phyloP scores from a whole-genome alignment of 2,888 invertebrate species.

The Petrophora chlorosata region DNA sequence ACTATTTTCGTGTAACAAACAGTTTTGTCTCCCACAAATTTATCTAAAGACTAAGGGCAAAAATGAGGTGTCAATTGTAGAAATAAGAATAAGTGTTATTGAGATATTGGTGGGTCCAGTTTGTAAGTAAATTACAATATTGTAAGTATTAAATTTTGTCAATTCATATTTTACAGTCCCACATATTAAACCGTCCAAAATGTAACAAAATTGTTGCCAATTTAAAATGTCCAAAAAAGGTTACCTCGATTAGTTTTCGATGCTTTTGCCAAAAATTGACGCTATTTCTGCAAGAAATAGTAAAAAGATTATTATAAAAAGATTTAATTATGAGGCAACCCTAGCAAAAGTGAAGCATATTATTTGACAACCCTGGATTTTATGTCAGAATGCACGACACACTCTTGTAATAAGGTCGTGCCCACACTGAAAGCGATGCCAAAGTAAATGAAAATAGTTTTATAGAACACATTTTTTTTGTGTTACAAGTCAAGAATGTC shows the following conservation, averaged over 20 bases:
- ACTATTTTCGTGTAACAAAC: no score
- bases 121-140: slow-evolving; percentile 8
- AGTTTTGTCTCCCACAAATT: no score
- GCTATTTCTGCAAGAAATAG: neutral
- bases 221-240: neutral
- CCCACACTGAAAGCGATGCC: slow-evolving; percentile 28
- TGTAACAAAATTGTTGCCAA: neutral
- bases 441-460: neutral
- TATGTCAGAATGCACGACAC: slow-evolving; percentile 1
- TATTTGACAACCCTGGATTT: slow-evolving; percentile 16
- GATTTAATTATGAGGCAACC: slow-evolving; percentile 8
- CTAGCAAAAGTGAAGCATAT: slow-evolving; percentile 16
- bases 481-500: slow-evolving; percentile 2
- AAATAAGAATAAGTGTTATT: slow-evolving; percentile 6
- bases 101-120: slow-evolving; percentile 21
- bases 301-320: neutral
- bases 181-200: neutral
- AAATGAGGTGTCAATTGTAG: slow-evolving; percentile 14
- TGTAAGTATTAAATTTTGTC: slow-evolving; percentile 7
- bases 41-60: no score
- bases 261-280: neutral
- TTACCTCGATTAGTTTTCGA: neutral
- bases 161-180: slow-evolving; percentile 9
- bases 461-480: neutral
- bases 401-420: neutral